These are phyloP conservation scores for Halcyon badia DNA, from an alignment of 2,797 vertebrate species.

Conservation along the genomic window DNA sequence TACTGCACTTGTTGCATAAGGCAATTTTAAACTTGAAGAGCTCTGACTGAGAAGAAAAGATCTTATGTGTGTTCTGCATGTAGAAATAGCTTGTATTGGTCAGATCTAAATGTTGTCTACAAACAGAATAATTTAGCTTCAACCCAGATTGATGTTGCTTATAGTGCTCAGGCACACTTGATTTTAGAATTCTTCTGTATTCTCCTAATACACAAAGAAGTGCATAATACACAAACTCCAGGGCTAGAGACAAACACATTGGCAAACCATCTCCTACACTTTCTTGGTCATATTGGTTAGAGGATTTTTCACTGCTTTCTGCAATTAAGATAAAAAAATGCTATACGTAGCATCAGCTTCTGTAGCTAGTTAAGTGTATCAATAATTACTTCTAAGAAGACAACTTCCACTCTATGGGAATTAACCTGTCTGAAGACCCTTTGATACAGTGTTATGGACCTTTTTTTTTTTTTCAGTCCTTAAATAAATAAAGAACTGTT, in stretches of 20 bases:
- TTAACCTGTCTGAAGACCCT: neutral
- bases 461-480: neutral
- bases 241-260: neutral
- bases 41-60: neutral
- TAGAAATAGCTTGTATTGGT: neutral
- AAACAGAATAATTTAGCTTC: neutral
- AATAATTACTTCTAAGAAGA: neutral
- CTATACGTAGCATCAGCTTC: neutral
- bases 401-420: neutral
- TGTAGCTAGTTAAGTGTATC: neutral
- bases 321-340: neutral
- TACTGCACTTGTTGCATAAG: neutral
- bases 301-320: neutral
- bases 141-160: accelerated
- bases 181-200: neutral
- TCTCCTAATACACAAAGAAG: neutral
- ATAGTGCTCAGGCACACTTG: accelerated
- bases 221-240: neutral
- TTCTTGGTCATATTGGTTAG: neutral
- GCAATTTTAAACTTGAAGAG: neutral
- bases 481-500: neutral
- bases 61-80: neutral
- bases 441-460: neutral
- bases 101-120: neutral
- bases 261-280: neutral